Evolutionary conservation across 2,888 invertebrate species (phyloP), one percentile per base, ranked within the genome.

Genomic region (Calameuta idolon): DNA sequence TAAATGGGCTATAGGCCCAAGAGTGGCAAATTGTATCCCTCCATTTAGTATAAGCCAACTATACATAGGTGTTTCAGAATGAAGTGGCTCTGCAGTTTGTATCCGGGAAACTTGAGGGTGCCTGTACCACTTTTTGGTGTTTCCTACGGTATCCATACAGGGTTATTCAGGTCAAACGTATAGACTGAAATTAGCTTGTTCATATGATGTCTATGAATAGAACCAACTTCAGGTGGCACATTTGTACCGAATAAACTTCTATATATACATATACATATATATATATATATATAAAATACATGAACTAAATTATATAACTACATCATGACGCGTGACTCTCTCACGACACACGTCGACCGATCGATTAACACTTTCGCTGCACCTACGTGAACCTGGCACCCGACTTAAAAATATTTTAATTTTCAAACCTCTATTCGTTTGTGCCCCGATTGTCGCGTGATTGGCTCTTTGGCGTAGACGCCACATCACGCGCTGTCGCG

Each of bases 1-100:
- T 78, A 83, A 85, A 84, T 81, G 79, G 82, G 69, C 77, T 77
- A 76, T 78, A 75, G 68, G 79, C 79, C 78, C 69, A 77, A 75
- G 78, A 76, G 78, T 74, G 75, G 77, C 81, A 78, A 82, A 82
- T 81, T 83, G 76, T 79, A 79, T 76, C 79, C 79, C 37, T 69
- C 73, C 74, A 35, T 15, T 55, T 9, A 2, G 9, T 55, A 23
- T 23, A 23, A 55, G 55, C 55, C 15, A 9, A 2, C 55, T 55
- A 55, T 55, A 55, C 55, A 55, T 23, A 55, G 55, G 15, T 23
- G 71, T 71, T 30, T 71, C 23, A 23, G 12, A 33, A 23, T 31
- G 12, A 71, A 71, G 15, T 71, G 12, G 12, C 71, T 71, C 71
- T 33, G 69, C 33, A 33, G 69, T 30, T 30, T 69, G 5, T 69